Base-by-base conservation (phyloP, 2,113 vertebrate species). In the Tragulus kanchil region DNA sequence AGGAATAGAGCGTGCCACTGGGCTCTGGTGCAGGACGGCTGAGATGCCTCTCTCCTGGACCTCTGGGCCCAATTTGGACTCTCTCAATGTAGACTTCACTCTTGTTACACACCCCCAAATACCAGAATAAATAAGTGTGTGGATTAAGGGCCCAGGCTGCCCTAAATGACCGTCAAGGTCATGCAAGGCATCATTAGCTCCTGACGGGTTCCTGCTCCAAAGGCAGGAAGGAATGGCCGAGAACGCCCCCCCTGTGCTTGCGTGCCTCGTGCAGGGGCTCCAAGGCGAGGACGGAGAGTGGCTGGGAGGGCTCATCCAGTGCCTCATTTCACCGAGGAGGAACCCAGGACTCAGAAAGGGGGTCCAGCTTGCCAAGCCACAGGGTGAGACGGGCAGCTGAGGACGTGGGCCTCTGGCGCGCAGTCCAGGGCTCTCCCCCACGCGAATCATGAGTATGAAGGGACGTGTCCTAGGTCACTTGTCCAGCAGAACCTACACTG, bases 291-390 rank as follows among this genome's bases (percentile, higher is more conserved):
- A 71, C 21, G 17, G 42, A 58, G 31, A 61, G 31, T 15, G 26
- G 26, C 6, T 4, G 42, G 62, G 59, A 88, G 61, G 48, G 59
- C 19, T 88, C 81, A 64, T 0, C 59, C 12, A 26, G 26, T 2
- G 21, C 17, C 59, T 94, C 75, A 77, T 56, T 95, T 79, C 71
- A 12, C 48, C 93, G 62, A 96, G 67, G 25, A 56, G 81, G 64
- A 89, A 67, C 16, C 42, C 6, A 6, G 48, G 36, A 73, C 62
- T 81, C 89, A 84, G 65, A 56, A 69, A 48, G 11, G 5, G 6
- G 19, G 31, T 58, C 2, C 11, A 54, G 54, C 6, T 69, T 71
- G 25, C 77, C 86, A 62, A 61, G 71, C 81, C 73, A 90, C 62
- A 36, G 45, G 36, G 84, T 4, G 1, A 90, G 50, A 48, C 8